Evolutionary conservation across 2,113 vertebrate species (phyloP).

Genomic region (Engystomops pustulosus): DNA sequence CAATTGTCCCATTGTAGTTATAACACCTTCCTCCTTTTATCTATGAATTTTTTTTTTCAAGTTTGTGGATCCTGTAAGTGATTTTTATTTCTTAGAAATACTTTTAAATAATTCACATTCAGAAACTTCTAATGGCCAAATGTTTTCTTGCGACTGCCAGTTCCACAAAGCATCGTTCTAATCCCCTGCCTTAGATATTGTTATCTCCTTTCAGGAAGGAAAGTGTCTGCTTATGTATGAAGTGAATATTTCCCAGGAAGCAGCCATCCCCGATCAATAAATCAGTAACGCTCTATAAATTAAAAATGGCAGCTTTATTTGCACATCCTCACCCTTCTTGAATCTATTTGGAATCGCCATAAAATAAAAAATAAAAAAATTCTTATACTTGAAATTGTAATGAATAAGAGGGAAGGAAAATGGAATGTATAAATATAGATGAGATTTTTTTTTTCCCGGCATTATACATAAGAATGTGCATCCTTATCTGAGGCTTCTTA

Average conservation of each 20-base stretch:
- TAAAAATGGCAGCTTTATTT: slow-evolving; percentile 14
- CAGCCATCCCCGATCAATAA: slow-evolving; percentile 8
- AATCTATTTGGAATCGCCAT: neutral
- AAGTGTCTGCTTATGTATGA: neutral
- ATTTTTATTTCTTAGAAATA: too few species aligned
- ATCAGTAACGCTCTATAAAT: neutral
- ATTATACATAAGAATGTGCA: slow-evolving; percentile 37
- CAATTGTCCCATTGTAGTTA: too few species aligned
- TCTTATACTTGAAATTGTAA: slow-evolving; percentile 5
- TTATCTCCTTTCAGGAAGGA: neutral
- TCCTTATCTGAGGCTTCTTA: slow-evolving; percentile 39
- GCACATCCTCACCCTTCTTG: neutral
- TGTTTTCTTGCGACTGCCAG: neutral
- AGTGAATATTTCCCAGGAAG: neutral
- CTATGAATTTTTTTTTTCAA: too few species aligned
- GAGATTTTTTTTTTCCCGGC: slow-evolving; percentile 18
- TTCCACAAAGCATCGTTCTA: neutral
- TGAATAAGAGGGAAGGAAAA: neutral
- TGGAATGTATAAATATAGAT: slow-evolving; percentile 46
- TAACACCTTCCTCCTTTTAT: too few species aligned
- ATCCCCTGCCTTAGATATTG: neutral
- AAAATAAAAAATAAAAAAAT: neutral
- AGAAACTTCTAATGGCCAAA: too few species aligned
- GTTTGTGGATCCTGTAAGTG: too few species aligned
- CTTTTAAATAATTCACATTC: too few species aligned